These are phyloP conservation scores for Deilephila porcellus DNA, from an alignment of 2,888 invertebrate species.

Conservation along the genomic window DNA sequence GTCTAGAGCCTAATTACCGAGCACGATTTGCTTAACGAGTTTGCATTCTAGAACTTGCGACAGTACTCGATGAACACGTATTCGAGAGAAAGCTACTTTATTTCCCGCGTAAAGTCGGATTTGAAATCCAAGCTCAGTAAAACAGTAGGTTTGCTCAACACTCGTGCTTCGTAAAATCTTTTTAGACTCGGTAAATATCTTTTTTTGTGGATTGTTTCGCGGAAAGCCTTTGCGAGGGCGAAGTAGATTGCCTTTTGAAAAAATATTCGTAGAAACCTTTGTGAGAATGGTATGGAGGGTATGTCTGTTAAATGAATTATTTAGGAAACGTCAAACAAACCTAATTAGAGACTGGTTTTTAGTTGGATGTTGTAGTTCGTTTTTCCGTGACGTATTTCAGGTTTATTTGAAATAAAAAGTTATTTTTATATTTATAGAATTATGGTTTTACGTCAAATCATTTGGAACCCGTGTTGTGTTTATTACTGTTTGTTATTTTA, in stretches of 20 bases:
- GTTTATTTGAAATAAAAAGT: background rate
- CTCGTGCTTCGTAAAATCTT: background rate
- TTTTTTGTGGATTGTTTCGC: conserved; percentile 2
- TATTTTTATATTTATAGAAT: background rate
- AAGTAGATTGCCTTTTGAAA: background rate
- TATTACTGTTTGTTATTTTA: too few relatives aligned
- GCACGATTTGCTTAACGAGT: too few relatives aligned
- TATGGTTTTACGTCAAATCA: background rate
- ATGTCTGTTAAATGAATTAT: background rate
- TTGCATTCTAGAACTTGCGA: too few relatives aligned
- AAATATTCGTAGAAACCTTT: background rate
- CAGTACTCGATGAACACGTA: background rate
- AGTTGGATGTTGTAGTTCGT: background rate
- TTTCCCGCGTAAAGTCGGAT: background rate
- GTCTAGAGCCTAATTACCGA: too few relatives aligned
- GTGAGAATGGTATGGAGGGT: background rate
- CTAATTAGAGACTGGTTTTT: background rate
- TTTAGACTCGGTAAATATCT: background rate
- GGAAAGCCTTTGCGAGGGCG: background rate
- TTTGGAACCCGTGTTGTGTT: background rate
- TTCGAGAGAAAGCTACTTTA: background rate
- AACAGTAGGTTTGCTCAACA: background rate
- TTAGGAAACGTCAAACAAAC: background rate
- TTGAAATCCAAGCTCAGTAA: background rate
- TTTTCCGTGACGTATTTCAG: background rate